phyloP scores from a whole-genome alignment of 2,888 invertebrate species.

The Agonopterix heracliana region DNA sequence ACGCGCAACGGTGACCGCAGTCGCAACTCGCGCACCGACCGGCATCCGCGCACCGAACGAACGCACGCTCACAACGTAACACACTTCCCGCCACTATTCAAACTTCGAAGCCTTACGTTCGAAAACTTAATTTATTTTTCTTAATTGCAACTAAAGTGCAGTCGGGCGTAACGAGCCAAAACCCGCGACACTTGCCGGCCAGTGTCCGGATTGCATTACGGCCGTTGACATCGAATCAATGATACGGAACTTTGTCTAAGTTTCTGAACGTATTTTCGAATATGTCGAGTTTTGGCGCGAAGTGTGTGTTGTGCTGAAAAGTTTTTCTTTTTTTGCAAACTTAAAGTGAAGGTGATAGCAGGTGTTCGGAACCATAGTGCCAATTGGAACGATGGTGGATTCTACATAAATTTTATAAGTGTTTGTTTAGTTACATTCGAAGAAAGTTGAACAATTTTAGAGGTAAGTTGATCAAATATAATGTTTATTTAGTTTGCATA shows the following conservation, averaged over 20 bases:
- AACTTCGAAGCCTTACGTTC: slow-evolving; percentile 44
- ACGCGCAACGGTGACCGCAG: slow-evolving; percentile 52
- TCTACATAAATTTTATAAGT: slow-evolving; percentile 58
- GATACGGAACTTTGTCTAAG: slow-evolving; percentile 40
- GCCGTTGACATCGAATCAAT: slow-evolving; percentile 59
- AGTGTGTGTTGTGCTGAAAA: slow-evolving; percentile 46
- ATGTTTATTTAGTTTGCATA: slow-evolving; percentile 26
- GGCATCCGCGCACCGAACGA: slow-evolving; percentile 57
- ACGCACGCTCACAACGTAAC: slow-evolving; percentile 63
- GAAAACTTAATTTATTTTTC: slow-evolving; percentile 39
- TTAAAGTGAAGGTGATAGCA: slow-evolving; percentile 55
- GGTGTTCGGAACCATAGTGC: slow-evolving; percentile 55
- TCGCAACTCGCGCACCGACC: slow-evolving; percentile 63
- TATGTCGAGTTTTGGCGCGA: slow-evolving; percentile 57
- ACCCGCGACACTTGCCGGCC: slow-evolving; percentile 47
- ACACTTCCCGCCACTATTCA: slow-evolving; percentile 66
- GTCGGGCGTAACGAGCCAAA: slow-evolving; percentile 56
- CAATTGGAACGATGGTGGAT: slow-evolving; percentile 65
- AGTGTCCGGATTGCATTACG: slow-evolving; percentile 62
- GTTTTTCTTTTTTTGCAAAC: slow-evolving; percentile 28
- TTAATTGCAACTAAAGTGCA: slow-evolving; percentile 57
- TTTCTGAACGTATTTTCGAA: slow-evolving; percentile 36
- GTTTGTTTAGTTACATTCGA: slow-evolving; percentile 41
- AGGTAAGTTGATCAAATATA: slow-evolving; percentile 47
- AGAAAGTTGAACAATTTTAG: slow-evolving; percentile 34